Percentiles rank a stretch among this genome's conserved stretches.
Conservation (phyloP, 2,888 invertebrate species). For the Latrodectus elegans region DNA sequence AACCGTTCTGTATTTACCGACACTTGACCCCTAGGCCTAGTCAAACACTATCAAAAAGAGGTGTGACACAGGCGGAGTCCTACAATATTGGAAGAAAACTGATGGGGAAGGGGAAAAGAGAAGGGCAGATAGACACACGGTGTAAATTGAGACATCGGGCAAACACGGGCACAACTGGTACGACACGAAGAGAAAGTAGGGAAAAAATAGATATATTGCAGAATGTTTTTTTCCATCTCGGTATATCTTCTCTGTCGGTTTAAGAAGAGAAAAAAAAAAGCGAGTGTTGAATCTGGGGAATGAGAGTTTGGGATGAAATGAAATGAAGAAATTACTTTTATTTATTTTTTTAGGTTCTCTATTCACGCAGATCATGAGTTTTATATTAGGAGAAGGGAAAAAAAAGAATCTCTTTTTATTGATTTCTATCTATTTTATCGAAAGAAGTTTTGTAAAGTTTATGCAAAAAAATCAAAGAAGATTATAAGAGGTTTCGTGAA, state of each 20-base stretch:
- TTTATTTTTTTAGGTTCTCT: slow-evolving; percentile 4
- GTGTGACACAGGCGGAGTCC: slow-evolving; percentile 50
- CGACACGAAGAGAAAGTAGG: slow-evolving; percentile 35
- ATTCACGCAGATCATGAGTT: too few relatives aligned
- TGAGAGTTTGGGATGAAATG: slow-evolving; percentile 30
- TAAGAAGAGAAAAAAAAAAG: slow-evolving; percentile 32
- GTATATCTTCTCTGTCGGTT: slow-evolving; percentile 16
- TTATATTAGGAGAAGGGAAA: too few relatives aligned
- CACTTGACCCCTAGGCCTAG: slow-evolving; percentile 66
- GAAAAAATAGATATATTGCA: slow-evolving; percentile 26
- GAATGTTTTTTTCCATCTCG: background rate
- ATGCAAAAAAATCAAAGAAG: too few relatives aligned
- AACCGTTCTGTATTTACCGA: slow-evolving; percentile 50
- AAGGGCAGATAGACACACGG: slow-evolving; percentile 18
- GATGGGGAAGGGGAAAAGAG: background rate
- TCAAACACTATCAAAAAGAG: slow-evolving; percentile 59
- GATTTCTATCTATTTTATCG: too few relatives aligned
- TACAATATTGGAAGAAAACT: slow-evolving; percentile 56
- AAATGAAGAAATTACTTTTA: slow-evolving; percentile 45
- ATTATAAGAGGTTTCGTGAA: too few relatives aligned
- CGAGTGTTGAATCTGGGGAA: slow-evolving; percentile 43
- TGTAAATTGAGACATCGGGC: slow-evolving; percentile 60
- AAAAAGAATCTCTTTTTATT: too few relatives aligned
- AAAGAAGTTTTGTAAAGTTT: too few relatives aligned
- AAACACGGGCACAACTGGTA: slow-evolving; percentile 51